Conservation (phyloP, 1,140 invertebrate species). For the Aphelenchoides fujianensis region DNA sequence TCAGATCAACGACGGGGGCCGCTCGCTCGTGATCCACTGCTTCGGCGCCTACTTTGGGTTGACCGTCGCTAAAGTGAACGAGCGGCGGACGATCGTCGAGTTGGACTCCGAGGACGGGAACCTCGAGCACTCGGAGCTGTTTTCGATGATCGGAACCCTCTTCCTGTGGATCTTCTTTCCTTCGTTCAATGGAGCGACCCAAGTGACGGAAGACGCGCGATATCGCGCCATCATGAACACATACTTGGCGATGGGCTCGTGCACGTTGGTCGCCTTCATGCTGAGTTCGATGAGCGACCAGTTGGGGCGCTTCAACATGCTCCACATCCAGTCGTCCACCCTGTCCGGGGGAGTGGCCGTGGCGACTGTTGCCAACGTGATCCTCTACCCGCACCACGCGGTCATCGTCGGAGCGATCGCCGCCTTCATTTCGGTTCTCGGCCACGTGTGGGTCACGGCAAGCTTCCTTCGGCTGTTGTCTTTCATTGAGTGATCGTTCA, state of each 20-base stretch:
- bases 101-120: constrained; percentile 53
- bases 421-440: constrained; percentile 74
- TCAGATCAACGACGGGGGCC: constrained; percentile 71
- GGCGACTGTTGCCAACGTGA: constrained; percentile 71
- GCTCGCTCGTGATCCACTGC: constrained; percentile 85
- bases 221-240: constrained; percentile 67
- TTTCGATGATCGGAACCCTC: constrained; percentile 63
- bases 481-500: background rate
- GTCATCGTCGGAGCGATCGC: constrained; percentile 77
- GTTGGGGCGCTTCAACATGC: constrained; percentile 57
- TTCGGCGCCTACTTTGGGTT: constrained; percentile 92
- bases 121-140: constrained; percentile 53
- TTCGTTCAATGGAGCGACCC: constrained; percentile 63
- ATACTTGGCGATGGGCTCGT: constrained; percentile 65
- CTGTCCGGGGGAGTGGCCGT: constrained; percentile 69
- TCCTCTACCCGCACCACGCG: constrained; percentile 78
- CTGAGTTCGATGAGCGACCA: constrained; percentile 63
- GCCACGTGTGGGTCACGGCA: constrained; percentile 48
- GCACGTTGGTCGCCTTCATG: constrained; percentile 65
- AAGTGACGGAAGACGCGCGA: constrained; percentile 61
- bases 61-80: constrained; percentile 43
- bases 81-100: constrained; percentile 35
- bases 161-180: constrained; percentile 67
- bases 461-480: background rate
- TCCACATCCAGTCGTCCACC: constrained; percentile 65